Base-by-base conservation (phyloP, 2,797 vertebrate species). In the Macropodus opercularis region DNA sequence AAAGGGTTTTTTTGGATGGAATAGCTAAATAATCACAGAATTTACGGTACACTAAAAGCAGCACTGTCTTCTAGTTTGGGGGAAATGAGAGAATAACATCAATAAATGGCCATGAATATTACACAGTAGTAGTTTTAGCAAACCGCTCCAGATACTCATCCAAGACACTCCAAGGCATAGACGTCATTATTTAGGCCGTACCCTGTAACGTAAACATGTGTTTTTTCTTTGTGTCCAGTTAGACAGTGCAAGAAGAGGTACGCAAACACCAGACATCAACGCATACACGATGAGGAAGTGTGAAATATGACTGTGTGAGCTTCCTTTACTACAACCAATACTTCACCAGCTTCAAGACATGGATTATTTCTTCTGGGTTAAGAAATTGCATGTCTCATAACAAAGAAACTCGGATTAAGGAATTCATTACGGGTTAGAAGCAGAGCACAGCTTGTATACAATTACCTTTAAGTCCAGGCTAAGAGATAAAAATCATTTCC, bases 321-420 rank as follows among this genome's bases (percentile, higher is more conserved):
- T 26, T 86, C 49, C 3, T 84, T 69, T 69, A 57, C 64, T 71
- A 63, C 78, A 88, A 87, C 54, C 74, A 63, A 73, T 65, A 81
- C 88, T 83, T 80, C 85, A 78, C 77, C 76, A 80, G 72, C 84
- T 90, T 90, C 87, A 80, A 35, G 36, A 85, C 34, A 87, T 86
- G 87, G 85, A 92, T 93, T 94, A 92, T 89, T 92, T 80, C 80
- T 84, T 86, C 57, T 22, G 1, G 1, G 79, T 80, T 29, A 79
- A 91, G 90, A 91, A 93, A 92, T 93, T 93, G 87, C 90, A 85
- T 35, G 83, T 83, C 81, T 94, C 90, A 84, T 90, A 91, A 92
- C 90, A 89, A 80, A 84, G 85, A 92, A 88, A 87, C 87, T 90
- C 65, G 87, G 89, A 94, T 95, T 95, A 93, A 83, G 80, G 76